phyloP scores from a whole-genome alignment of 1,140 invertebrate species.

The Notospermus geniculatus region DNA sequence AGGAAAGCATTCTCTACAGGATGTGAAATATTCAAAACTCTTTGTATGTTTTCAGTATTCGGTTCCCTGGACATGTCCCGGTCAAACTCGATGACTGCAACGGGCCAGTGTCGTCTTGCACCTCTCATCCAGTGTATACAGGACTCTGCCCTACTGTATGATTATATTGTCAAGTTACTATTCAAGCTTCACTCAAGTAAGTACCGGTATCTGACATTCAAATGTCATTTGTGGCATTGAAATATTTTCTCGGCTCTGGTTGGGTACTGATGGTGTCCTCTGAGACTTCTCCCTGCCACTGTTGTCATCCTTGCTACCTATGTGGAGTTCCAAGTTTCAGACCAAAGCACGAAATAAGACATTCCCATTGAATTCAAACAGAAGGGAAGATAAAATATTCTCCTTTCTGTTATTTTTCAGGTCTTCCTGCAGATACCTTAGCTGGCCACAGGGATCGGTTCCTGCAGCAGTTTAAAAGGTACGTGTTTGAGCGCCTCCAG shows the following conservation, averaged over 20 bases:
- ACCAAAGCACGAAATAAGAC: too few relatives aligned
- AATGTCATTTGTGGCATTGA: too few relatives aligned
- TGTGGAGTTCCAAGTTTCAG: too few relatives aligned
- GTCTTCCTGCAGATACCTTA: slow-evolving; percentile 85
- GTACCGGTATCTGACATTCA: slow-evolving; percentile 29
- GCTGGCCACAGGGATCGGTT: slow-evolving; percentile 89
- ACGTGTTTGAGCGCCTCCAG: slow-evolving; percentile 9
- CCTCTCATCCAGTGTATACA: slow-evolving; percentile 97
- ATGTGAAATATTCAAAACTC: too few relatives aligned
- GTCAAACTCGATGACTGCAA: slow-evolving; percentile 94
- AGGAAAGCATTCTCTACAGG: too few relatives aligned
- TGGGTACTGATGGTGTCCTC: too few relatives aligned
- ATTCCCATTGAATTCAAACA: too few relatives aligned
- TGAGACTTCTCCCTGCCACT: too few relatives aligned
- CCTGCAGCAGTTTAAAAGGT: slow-evolving; percentile 80
- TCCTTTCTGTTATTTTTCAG: slow-evolving; percentile 44
- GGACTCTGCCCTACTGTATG: slow-evolving; percentile 94
- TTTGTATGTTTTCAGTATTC: slow-evolving; percentile 84
- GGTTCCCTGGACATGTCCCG: slow-evolving; percentile 87
- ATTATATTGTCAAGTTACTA: slow-evolving; percentile 92
- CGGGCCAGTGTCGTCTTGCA: slow-evolving; percentile 92
- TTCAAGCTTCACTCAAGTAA: slow-evolving; percentile 87
- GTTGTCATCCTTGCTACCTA: too few relatives aligned
- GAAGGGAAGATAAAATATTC: too few relatives aligned
- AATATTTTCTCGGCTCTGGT: too few relatives aligned